Percentiles rank a stretch among this genome's conserved stretches.
phyloP scores from a whole-genome alignment of 2,113 vertebrate genomes.

The Peucedramus taeniatus region DNA sequence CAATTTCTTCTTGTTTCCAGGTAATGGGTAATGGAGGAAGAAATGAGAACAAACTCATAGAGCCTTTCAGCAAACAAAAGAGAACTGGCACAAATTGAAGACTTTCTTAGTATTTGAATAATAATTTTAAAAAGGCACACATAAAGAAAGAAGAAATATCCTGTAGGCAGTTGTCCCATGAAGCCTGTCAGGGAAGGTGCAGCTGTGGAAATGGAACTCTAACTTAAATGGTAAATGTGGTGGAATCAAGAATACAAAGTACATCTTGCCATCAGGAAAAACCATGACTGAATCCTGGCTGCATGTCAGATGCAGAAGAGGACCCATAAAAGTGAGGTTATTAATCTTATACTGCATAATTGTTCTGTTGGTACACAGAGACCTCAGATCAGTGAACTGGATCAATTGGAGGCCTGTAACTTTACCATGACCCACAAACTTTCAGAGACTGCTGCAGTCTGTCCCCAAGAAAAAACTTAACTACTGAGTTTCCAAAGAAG shows the following conservation, averaged over 20 bases:
- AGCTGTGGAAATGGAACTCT: not conserved
- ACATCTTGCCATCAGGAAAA: not conserved
- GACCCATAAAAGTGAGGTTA: not conserved
- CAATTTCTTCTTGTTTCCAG: not conserved
- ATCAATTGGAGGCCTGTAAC: not conserved
- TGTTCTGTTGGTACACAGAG: fast-evolving
- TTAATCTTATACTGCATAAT: not conserved
- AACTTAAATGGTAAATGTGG: not conserved
- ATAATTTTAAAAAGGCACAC: not conserved
- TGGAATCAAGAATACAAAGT: not conserved
- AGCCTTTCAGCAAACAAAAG: not conserved
- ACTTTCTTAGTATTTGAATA: not conserved
- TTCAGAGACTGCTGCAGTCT: not conserved
- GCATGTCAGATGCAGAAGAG: not conserved
- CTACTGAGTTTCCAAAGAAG: not conserved
- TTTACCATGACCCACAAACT: not conserved
- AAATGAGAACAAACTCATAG: not conserved
- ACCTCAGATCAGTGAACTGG: not conserved
- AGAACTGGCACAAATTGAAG: not conserved
- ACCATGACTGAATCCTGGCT: not conserved
- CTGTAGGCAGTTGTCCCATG: not conserved
- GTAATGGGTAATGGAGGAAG: not conserved
- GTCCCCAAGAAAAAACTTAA: not conserved
- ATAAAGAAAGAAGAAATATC: not conserved
- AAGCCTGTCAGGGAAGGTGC: not conserved